Base-by-base conservation (phyloP, 2,113 vertebrate genomes). In the Buteo buteo region DNA sequence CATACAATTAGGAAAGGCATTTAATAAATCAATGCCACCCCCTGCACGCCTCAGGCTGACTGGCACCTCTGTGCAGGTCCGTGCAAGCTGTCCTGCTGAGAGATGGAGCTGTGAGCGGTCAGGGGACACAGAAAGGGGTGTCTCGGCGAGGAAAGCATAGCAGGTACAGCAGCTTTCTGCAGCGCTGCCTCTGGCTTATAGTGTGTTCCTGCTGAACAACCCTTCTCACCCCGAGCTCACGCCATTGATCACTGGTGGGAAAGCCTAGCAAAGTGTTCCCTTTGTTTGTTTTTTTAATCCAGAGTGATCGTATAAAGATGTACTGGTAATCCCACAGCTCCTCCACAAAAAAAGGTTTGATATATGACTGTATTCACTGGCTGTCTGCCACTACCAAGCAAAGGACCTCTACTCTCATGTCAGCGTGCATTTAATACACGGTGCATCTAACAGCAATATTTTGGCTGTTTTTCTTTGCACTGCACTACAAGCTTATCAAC, bases 191-290 rank as follows among this genome's bases (percentile, higher is more conserved):
- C 72, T 59, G 78, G 20, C 42, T 58, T 36, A 7, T 16, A 34
- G 32, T 16, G 5, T 2, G 0, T 13, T 57, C 54, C 83, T 38
- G 12, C 28, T 38, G 40, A 38, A 31, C 6, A 70, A 7, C 57
- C 34, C n/a, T n/a, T 70, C 78, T 29, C 16, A 2, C 12, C 36
- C 55, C 4, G 2, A 87, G 74, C 61, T 66, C 54, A 36, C 0
- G 0, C 2, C 1, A 77, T 13, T 6, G 1, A 34, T 14, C 62
- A 42, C 4, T 0, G 4, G 13, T 18, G 22, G 34, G 10, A 45
- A 90, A 74, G 21, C 36, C 28, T 21, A 40, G n/a, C 32, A 80
- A 66, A 73, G 4, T 6, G 25, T 6, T 73, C 67, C 28, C 5
- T 15, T 42, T 54, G 57, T 47, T 49, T 32, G 17, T 0, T 61